Base-by-base conservation (phyloP, 2,888 invertebrate species). In the Eucriotettix oculatus region DNA sequence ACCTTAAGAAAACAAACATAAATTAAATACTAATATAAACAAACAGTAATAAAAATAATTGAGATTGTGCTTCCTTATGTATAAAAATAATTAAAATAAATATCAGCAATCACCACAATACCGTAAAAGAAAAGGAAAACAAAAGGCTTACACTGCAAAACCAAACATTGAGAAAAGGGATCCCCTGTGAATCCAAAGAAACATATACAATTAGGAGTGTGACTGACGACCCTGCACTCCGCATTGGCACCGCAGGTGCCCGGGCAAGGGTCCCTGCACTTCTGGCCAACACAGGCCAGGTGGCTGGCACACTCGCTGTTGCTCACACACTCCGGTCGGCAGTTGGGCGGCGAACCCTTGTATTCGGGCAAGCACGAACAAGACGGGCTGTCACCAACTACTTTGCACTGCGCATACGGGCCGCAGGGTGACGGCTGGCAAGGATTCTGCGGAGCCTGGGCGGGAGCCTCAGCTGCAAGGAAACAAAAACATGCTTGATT, bases 401-500 rank as follows among this genome's bases (percentile, higher is more conserved):
- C 68, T 63, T 69, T 79, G 68, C 89, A 89, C 67, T 82, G 79
- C 44, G 87, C 81, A 69, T 88, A 86, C 1, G 84, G 81, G 53
- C 85, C 85, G 68, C 85, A 85, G 2, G 84, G 84, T 1, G 81
- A 79, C 16, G 83, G 82, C 58, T 76, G 73, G 64, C 85, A 85
- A 10, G 82, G 82, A 66, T 82, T 57, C 16, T 53, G 71, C 10
- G 67, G 65, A 10, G 70, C 71, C 57, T 71, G 71, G 43, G 68
- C 66, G 52, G 68, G 66, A 9, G 43, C 59, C 66, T 60, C 60
- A 16, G 56, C 60, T 44, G 54, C 43, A 57, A 10, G 68, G 68
- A 52, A 56, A 52, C 17, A 57, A 29, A 12, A 90, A 91, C 0
- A 90, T 90, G 68, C 9, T 79, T 71, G 16, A 52, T 57, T 9